Percentiles rank a stretch among this genome's conserved stretches.
These are phyloP conservation scores for Torymus texanus DNA, from an alignment of 2,888 invertebrate species.

Conservation along the genomic window DNA sequence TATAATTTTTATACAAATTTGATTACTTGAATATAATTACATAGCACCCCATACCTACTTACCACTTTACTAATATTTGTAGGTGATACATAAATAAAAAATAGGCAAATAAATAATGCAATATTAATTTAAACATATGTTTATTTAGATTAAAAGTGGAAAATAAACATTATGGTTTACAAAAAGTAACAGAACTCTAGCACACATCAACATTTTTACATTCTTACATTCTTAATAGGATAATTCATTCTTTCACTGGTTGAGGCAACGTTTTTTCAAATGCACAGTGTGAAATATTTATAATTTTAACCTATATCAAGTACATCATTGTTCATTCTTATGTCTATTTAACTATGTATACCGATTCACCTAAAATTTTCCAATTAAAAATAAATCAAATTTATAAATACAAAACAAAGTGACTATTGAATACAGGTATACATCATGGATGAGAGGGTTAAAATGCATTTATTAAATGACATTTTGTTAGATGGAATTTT, in stretches of 20 bases:
- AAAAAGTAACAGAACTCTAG: slow-evolving; percentile 62
- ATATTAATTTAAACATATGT: slow-evolving; percentile 63
- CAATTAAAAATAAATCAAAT: neutral
- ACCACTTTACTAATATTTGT: too few species aligned
- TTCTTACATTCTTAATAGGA: slow-evolving; percentile 60
- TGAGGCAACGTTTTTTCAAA: slow-evolving; percentile 58
- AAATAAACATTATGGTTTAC: slow-evolving; percentile 68
- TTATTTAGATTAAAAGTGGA: slow-evolving; percentile 69
- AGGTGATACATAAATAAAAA: too few species aligned
- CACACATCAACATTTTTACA: slow-evolving; percentile 66
- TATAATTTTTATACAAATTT: slow-evolving; percentile 6
- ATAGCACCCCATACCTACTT: too few species aligned
- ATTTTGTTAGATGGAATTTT: too few species aligned
- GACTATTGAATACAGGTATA: too few species aligned
- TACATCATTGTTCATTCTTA: slow-evolving; percentile 3
- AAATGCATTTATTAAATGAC: too few species aligned
- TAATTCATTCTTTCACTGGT: slow-evolving; percentile 47
- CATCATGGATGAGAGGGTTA: too few species aligned
- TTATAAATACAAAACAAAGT: neutral
- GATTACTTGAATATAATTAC: too few species aligned
- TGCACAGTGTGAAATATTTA: slow-evolving; percentile 48
- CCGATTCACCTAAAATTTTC: neutral
- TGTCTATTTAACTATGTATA: neutral
- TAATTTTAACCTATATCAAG: neutral
- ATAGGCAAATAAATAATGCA: too few species aligned